Evolutionary conservation across 2,113 vertebrate genomes (phyloP).

Genomic region (Lophochroa leadbeateri): DNA sequence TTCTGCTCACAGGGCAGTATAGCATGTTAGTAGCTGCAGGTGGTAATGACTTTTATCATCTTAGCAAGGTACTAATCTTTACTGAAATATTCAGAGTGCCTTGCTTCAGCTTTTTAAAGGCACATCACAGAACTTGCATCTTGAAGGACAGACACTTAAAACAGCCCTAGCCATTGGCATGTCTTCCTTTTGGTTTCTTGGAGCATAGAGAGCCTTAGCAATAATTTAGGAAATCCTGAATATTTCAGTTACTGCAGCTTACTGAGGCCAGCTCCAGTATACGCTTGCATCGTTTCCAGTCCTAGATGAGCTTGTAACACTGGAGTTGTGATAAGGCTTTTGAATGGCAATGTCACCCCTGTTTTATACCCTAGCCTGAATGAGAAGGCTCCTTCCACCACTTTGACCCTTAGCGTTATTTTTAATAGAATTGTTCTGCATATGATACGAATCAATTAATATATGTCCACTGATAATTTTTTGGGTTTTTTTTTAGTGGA

Average conservation of each 20-base stretch:
- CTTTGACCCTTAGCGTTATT: background rate
- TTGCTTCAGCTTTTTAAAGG: background rate
- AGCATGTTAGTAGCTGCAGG: background rate
- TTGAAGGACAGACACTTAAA: background rate
- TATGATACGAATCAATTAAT: background rate
- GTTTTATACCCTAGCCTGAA: background rate
- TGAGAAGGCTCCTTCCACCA: background rate
- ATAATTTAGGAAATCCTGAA: background rate
- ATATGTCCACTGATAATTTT: background rate
- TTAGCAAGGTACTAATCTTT: background rate
- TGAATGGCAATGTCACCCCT: background rate
- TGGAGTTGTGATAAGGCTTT: background rate
- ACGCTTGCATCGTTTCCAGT: background rate
- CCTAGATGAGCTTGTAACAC: background rate
- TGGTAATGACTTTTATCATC: background rate
- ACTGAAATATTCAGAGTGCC: background rate
- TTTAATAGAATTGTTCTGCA: background rate
- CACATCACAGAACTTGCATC: background rate
- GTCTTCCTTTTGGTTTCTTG: background rate
- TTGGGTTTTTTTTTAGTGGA: background rate
- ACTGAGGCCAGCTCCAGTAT: background rate
- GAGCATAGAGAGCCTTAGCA: background rate
- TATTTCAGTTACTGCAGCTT: background rate
- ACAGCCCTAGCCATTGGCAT: background rate
- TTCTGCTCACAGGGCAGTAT: background rate